Percentiles rank a stretch among this genome's conserved stretches.
phyloP scores from a whole-genome alignment of 2,797 vertebrate species.

The Rhincodon typus region DNA sequence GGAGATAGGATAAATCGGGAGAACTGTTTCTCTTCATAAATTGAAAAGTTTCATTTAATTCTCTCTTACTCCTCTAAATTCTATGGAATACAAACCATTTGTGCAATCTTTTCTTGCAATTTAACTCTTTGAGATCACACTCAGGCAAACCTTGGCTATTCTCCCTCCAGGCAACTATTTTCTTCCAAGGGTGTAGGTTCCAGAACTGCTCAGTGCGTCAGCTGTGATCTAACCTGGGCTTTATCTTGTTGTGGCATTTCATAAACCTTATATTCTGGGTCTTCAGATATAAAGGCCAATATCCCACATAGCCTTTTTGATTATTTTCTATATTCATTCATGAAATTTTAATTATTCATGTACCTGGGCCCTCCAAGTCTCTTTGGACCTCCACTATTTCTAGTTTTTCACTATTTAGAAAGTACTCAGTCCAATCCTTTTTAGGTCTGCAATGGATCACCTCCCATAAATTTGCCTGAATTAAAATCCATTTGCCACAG shows the following conservation, averaged over 20 bases:
- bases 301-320: background rate
- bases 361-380: background rate
- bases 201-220: background rate
- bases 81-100: too few relatives aligned
- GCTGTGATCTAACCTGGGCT: background rate
- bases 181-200: background rate
- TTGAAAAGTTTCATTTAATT: background rate
- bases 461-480: background rate
- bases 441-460: background rate
- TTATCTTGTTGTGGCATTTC: background rate
- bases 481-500: background rate
- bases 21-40: too few relatives aligned
- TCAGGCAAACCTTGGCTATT: background rate
- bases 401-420: background rate
- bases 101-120: background rate
- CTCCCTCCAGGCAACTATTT: background rate
- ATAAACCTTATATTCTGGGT: background rate
- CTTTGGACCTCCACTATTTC: too few relatives aligned
- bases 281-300: background rate
- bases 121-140: background rate
- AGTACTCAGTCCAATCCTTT: background rate
- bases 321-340: background rate
- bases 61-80: background rate
- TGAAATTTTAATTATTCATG: background rate
- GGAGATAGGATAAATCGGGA: too few relatives aligned